Evolutionary conservation across 2,888 invertebrate species (phyloP), one percentile per base, ranked within the genome.

Genomic region (Agapetus fuscipes): DNA sequence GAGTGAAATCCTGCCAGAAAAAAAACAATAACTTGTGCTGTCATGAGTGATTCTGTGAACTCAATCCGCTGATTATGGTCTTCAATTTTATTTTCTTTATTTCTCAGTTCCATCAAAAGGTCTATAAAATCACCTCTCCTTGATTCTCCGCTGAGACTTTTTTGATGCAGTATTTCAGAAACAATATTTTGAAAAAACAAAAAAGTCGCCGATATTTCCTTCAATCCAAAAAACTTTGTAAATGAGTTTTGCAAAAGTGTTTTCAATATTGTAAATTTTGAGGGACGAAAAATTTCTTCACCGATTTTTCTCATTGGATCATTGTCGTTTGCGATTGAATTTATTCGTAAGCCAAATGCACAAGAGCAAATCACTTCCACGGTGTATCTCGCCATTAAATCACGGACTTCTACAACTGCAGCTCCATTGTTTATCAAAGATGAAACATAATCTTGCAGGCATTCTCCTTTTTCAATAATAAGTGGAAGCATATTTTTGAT

Each of bases 1-100:
- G 67, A 66, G 45, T 67, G 67, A 45, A 61, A 67, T 0, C 68
- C 68, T 7, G 59, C 69, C 2, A 54, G 51, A 38, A 63, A 66
- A 48, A 68, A 66, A 9, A 65, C 52, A 45, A 66, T 61, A 2
- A 60, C 60, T 48, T 68, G 64, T 0, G 64, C 60, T 2, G 56
- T 55, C 13, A 64, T 59, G 1, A 60, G 20, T 14, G 51, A 52
- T 1, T 61, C 55, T 2, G 57, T 56, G 9, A 61, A 42, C 40
- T 56, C 54, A 15, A 56, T n/a, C n/a, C n/a, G 29, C 10, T 43
- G 30, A n/a, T 30, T 24, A 13, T 42, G 34, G 13, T 37, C 27
- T 5, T n/a, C n/a, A n/a, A n/a, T n/a, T n/a, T n/a, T n/a, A n/a
- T n/a, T n/a, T n/a, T n/a, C n/a, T n/a, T n/a, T n/a, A n/a, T n/a